phyloP scores from a whole-genome alignment of 2,797 vertebrate species.

The Typhlichthys subterraneus region DNA sequence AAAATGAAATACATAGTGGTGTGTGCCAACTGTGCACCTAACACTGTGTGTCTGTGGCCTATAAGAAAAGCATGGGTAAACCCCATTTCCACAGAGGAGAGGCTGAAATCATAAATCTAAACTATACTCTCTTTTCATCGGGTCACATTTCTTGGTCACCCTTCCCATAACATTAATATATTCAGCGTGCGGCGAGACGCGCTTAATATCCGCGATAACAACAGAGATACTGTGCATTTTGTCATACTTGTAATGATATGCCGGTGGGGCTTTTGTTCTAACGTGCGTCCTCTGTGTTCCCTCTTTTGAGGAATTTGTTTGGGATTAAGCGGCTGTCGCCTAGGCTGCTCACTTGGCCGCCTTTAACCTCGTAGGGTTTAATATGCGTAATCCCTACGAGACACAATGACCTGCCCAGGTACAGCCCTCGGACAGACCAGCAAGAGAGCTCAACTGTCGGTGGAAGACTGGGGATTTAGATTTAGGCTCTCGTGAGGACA shows the following conservation, averaged over 20 bases:
- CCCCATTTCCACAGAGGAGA: background rate
- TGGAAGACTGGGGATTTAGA: slow-evolving; percentile 59
- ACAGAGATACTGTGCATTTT: background rate
- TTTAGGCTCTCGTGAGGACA: slow-evolving; percentile 57
- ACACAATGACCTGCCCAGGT: slow-evolving; percentile 43
- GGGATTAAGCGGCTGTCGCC: slow-evolving; percentile 22
- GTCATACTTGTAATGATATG: background rate
- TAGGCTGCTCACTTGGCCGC: slow-evolving; percentile 34
- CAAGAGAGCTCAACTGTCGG: slow-evolving; percentile 61
- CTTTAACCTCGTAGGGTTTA: background rate
- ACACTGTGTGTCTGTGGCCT: too few species aligned
- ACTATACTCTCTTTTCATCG: background rate
- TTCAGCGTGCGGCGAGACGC: too few species aligned
- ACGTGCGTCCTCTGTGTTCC: background rate
- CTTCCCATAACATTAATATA: too few species aligned
- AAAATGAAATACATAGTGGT: background rate
- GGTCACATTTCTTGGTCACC: background rate
- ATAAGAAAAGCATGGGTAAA: too few species aligned
- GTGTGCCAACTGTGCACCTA: too few species aligned
- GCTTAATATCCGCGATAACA: too few species aligned
- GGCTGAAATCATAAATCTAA: background rate
- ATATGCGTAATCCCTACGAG: slow-evolving; percentile 33
- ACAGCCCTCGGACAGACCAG: slow-evolving; percentile 51
- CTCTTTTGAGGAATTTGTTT: slow-evolving; percentile 19
- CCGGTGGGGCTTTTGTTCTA: background rate